Evolutionary conservation across 2,113 vertebrate species (phyloP).

Genomic region (Hassar affinis): DNA sequence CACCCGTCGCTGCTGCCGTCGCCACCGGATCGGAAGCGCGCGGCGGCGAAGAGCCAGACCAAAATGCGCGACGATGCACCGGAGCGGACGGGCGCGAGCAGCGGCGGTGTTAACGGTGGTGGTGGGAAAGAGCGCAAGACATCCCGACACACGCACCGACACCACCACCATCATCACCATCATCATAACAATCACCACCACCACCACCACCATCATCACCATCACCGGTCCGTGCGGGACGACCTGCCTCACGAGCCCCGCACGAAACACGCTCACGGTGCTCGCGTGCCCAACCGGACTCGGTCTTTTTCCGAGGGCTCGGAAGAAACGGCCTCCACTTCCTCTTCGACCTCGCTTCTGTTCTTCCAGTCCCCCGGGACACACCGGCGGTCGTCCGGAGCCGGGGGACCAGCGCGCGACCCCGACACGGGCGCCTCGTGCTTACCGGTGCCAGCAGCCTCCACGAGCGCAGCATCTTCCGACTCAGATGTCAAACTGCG

Average conservation of each 20-base stretch:
- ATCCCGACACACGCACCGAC: slow-evolving; percentile 62
- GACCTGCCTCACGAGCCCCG: slow-evolving; percentile 47
- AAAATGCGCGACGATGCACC: slow-evolving; percentile 55
- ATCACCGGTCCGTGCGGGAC: slow-evolving; percentile 51
- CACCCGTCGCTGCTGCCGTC: slow-evolving; percentile 76
- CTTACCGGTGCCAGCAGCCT: slow-evolving; percentile 64
- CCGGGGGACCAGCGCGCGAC: slow-evolving; percentile 57
- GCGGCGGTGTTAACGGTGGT: slow-evolving; percentile 30
- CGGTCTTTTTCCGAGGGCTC: slow-evolving; percentile 68
- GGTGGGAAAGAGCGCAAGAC: slow-evolving; percentile 64
- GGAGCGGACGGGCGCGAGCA: slow-evolving; percentile 58
- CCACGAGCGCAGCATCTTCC: slow-evolving; percentile 69
- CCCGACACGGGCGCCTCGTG: slow-evolving; percentile 64
- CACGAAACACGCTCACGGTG: slow-evolving; percentile 56
- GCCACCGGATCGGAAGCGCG: slow-evolving; percentile 65
- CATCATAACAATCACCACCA: slow-evolving; percentile 52
- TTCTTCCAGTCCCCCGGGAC: slow-evolving; percentile 17
- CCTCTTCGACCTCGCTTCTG: slow-evolving; percentile 13
- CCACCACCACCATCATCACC: slow-evolving; percentile 62
- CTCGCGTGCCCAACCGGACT: slow-evolving; percentile 60
- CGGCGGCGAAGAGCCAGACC: slow-evolving; percentile 64
- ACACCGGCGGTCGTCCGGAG: neutral
- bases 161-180: slow-evolving; percentile 68
- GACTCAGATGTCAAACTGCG: slow-evolving; percentile 80
- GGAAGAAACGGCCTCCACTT: slow-evolving; percentile 62